These are phyloP conservation scores for Glandiceps talaboti DNA, from an alignment of 53 echinoderm and acorn worm species.

Conservation along the genomic window DNA sequence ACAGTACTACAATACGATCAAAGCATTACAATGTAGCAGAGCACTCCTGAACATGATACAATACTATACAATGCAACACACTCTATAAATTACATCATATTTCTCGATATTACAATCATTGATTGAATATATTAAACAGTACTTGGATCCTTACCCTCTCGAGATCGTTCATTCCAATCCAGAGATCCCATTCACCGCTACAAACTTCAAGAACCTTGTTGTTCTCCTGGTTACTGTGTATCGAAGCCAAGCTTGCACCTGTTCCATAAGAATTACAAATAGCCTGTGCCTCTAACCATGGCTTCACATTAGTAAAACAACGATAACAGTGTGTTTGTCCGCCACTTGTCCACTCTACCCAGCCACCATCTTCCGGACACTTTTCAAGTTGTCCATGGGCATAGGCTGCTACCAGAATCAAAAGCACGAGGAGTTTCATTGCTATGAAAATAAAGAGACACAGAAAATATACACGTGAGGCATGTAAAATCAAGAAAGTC, in stretches of 20 bases:
- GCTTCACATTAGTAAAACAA: not conserved
- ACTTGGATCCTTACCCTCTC: not conserved
- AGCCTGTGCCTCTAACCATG: not conserved
- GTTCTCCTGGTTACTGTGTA: not conserved
- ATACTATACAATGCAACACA: too few relatives aligned
- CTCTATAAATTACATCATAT: too few relatives aligned
- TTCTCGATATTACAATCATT: too few relatives aligned
- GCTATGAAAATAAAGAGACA: too few relatives aligned
- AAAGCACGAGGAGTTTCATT: too few relatives aligned
- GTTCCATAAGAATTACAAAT: not conserved
- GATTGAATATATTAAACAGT: too few relatives aligned
- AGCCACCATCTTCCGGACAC: not conserved
- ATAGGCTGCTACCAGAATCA: not conserved
- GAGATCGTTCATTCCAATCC: not conserved
- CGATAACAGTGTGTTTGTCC: not conserved
- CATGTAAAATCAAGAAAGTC: too few relatives aligned
- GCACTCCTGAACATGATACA: too few relatives aligned
- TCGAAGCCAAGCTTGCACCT: not conserved
- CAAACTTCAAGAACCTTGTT: not conserved
- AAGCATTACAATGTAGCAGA: too few relatives aligned
- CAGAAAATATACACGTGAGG: too few relatives aligned
- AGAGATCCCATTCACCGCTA: not conserved
- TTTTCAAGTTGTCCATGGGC: not conserved
- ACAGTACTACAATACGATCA: too few relatives aligned
- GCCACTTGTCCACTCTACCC: not conserved